Percentiles rank a stretch among this genome's conserved stretches.
Evolutionary conservation across 2,113 vertebrate species (phyloP).

Genomic region (Bungarus multicinctus): DNA sequence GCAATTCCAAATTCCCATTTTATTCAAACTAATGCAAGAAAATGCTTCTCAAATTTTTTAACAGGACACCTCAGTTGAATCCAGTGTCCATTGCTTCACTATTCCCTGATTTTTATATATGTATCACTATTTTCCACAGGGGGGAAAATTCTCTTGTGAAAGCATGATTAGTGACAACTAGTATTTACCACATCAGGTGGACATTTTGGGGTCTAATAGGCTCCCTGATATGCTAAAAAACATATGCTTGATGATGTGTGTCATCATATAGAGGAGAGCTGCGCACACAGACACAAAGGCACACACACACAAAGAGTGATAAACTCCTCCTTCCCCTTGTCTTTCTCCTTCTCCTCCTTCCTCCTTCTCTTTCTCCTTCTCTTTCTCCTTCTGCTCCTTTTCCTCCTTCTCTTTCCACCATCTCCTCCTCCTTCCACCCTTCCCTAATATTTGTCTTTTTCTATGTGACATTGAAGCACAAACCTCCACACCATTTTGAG

Average conservation of each 20-base stretch:
- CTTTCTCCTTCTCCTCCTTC: no score
- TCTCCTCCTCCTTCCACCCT: background rate
- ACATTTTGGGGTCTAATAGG: constrained; percentile 11
- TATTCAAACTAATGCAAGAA: background rate
- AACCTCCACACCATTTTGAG: background rate
- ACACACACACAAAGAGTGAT: background rate
- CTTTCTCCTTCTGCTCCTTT: no score
- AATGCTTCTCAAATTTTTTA: background rate
- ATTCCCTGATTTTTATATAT: background rate
- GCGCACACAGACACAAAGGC: background rate
- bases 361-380: no score
- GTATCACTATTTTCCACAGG: background rate
- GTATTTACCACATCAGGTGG: constrained; percentile 20
- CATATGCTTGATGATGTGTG: background rate
- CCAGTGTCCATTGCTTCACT: background rate
- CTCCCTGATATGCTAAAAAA: constrained; percentile 7
- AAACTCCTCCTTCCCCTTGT: background rate
- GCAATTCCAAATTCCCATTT: background rate
- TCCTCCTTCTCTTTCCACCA: no score
- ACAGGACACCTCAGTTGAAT: background rate
- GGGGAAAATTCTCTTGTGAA: background rate
- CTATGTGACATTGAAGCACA: background rate
- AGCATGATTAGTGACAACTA: constrained; percentile 9
- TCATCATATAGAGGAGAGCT: background rate
- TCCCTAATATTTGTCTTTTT: background rate